These are phyloP conservation scores for Epinotia demarniana DNA, from an alignment of 2,888 invertebrate species.

Conservation along the genomic window DNA sequence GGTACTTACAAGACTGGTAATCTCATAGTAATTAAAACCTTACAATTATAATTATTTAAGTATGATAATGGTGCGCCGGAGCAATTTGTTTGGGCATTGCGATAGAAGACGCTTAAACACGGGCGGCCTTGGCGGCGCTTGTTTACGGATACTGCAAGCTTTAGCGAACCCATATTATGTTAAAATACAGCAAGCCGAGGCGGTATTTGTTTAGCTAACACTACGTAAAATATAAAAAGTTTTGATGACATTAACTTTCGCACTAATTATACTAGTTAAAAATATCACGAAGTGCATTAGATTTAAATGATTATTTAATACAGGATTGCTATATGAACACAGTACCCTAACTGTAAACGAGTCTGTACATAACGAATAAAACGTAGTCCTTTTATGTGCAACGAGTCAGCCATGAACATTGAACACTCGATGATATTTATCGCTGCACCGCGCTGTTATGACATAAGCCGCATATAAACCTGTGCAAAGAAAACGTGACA, in stretches of 20 bases:
- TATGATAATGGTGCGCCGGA: slow-evolving; percentile 46
- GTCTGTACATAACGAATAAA: background rate
- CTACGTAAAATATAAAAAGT: background rate
- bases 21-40: too few species aligned
- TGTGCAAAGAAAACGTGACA: slow-evolving; percentile 78
- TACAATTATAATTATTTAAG: background rate
- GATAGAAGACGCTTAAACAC: slow-evolving; percentile 68
- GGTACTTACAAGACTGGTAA: background rate
- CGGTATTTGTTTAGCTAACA: background rate
- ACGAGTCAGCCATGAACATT: slow-evolving; percentile 1
- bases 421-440: slow-evolving; percentile 16
- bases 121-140: slow-evolving; percentile 70
- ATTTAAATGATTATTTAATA: background rate
- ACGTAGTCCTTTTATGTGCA: background rate
- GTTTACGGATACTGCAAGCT: slow-evolving; percentile 74
- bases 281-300: background rate
- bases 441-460: slow-evolving; percentile 21
- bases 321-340: too few species aligned
- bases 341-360: background rate
- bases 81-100: slow-evolving; percentile 54
- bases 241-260: background rate
- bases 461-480: slow-evolving; percentile 53
- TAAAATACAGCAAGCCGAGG: slow-evolving; percentile 2
- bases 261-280: background rate
- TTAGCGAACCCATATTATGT: slow-evolving; percentile 61